phyloP scores from a whole-genome alignment of 2,797 vertebrate species.

The Oryzias sinensis region DNA sequence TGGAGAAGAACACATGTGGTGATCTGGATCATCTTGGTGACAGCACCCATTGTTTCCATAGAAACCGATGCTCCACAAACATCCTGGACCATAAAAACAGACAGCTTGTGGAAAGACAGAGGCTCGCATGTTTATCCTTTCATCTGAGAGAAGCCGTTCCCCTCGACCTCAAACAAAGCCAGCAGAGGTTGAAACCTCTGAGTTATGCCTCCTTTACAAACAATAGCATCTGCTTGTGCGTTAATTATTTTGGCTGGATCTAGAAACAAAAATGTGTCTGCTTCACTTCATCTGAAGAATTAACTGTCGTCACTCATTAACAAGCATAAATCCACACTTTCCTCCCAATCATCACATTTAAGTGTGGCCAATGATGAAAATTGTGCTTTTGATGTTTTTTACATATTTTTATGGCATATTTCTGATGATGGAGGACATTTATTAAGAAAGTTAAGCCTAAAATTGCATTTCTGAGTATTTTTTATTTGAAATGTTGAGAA shows the following conservation, averaged over 20 bases:
- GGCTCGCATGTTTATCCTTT: slow-evolving; percentile 40
- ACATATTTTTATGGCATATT: too few relatives aligned
- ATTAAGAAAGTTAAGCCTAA: too few relatives aligned
- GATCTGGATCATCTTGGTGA: slow-evolving; percentile 60
- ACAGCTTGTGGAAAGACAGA: slow-evolving; percentile 38
- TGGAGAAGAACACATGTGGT: slow-evolving; percentile 43
- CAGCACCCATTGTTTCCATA: slow-evolving; percentile 57
- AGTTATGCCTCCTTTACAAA: slow-evolving; percentile 2
- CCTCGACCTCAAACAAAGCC: slow-evolving; percentile 30
- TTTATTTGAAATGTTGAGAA: too few relatives aligned
- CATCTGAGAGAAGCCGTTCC: slow-evolving; percentile 30
- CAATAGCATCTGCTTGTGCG: slow-evolving; percentile 6
- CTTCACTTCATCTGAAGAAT: slow-evolving; percentile 24
- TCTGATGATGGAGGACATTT: too few relatives aligned
- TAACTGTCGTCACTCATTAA: slow-evolving; percentile 22
- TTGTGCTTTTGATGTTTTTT: too few relatives aligned
- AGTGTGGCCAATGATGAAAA: too few relatives aligned
- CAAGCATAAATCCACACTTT: slow-evolving; percentile 27
- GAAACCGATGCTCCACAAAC: slow-evolving; percentile 45
- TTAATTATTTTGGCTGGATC: slow-evolving; percentile 8
- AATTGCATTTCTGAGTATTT: too few relatives aligned
- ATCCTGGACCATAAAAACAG: slow-evolving; percentile 38
- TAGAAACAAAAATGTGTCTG: slow-evolving; percentile 11
- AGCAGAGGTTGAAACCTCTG: slow-evolving; percentile 12
- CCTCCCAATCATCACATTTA: too few relatives aligned